Base-by-base conservation (phyloP, 2,113 vertebrate genomes). In the Cyprinodon variegatus region DNA sequence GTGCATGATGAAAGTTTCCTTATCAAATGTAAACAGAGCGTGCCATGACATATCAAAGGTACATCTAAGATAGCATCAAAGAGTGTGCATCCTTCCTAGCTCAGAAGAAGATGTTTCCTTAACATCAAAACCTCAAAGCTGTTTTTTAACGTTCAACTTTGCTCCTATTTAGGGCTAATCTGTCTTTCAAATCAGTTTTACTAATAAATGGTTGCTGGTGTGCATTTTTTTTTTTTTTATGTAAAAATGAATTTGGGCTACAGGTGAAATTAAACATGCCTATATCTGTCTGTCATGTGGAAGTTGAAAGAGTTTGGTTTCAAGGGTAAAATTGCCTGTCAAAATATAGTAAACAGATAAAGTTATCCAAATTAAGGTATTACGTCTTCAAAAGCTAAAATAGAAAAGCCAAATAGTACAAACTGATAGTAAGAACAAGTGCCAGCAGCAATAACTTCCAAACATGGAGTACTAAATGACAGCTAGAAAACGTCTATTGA, bases 71-170 rank as follows among this genome's bases (percentile, higher is more conserved):
- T 14, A 45, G 15, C 4, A 59, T 79, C 57, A 71, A 29, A n/a
- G 10, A 3, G 11, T 70, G 12, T 15, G 20, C 38, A 79, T 85
- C 71, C 77, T 81, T 75, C 3, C 50, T n/a, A 29, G 12, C 22
- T 11, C 17, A 11, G 15, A 2, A 53, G 57, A 43, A 29, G 22
- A 53, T 9, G 2, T 17, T 71, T 82, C 17, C 45, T 3, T 8
- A 29, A 17, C 13, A 14, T 9, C 38, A 14, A 60, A 13, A 36
- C 7, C 69, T 15, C 59, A 4, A 75, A 65, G 36, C n/a, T 5
- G 36, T 78, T 77, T 67, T 38, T 70, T 20, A 60, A 36, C 29
- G 17, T 41, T 66, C 1, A 62, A 15, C 68, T 62, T 22, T 14
- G 57, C 17, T 50, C 14, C 48, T 5, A 20, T 8, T 4, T 50